phyloP scores from a whole-genome alignment of 2,888 invertebrate species.

The Apotomis betuletana region DNA sequence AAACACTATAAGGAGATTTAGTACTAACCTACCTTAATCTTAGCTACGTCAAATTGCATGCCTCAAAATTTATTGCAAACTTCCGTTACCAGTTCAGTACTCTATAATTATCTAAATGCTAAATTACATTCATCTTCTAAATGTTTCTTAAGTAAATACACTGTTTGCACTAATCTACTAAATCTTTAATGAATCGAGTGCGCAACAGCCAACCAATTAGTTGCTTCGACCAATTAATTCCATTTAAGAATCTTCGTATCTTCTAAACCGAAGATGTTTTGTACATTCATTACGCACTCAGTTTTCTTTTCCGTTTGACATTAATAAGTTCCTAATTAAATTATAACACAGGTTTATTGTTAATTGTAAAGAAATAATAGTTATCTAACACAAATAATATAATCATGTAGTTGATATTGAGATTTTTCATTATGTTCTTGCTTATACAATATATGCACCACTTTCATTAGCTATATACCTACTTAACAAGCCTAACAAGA shows the following conservation, averaged over 20 bases:
- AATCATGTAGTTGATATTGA: not conserved
- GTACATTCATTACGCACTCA: no score
- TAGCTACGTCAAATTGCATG: not conserved
- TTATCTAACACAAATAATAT: no score
- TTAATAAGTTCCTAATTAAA: no score
- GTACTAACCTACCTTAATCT: not conserved
- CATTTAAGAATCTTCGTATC: no score
- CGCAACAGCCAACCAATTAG: not conserved
- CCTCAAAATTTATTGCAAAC: not conserved
- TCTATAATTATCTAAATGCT: not conserved
- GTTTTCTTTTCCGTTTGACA: no score
- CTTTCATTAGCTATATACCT: conserved; percentile 5
- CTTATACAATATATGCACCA: not conserved
- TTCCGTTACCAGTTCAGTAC: not conserved
- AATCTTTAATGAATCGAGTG: not conserved
- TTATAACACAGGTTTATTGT: no score
- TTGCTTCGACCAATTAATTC: no score
- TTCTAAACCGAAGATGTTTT: no score
- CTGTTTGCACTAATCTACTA: not conserved
- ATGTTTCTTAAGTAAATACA: not conserved
- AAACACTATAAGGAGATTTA: no score
- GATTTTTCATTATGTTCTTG: not conserved
- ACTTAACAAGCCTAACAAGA: not conserved
- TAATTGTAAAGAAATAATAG: no score
- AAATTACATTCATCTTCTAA: not conserved